Evolutionary conservation across 2,888 invertebrate genomes (phyloP), one percentile per base, ranked within the genome.

Genomic region (Phalangium opilio): DNA sequence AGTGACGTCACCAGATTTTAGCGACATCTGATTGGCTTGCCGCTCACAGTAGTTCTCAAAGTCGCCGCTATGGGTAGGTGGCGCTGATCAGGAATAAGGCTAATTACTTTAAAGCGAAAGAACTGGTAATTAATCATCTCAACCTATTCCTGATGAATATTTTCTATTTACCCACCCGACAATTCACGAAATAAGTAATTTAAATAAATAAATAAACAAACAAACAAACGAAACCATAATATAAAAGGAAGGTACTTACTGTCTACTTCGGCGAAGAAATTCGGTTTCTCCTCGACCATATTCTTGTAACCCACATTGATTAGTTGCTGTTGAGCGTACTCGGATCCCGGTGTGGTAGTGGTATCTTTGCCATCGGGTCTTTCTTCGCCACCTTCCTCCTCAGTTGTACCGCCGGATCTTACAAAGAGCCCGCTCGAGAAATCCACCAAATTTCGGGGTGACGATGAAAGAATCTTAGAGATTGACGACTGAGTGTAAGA

Each of bases 401-500:
- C 34, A 17, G 12, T 3, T 41, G 41, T 34, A 32, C 49, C 47
- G 18, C 44, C 44, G 41, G 45, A 46, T 27, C 27, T 27, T 27
- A 27, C 40, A 84, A 86, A 64, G 83, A 86, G 67, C 85, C 89
- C 89, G 64, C 86, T 83, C 70, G 90, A 86, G 73, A 91, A 84
- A 77, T 90, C 90, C 70, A 89, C 89, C 76, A 91, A 77, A 76
- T 85, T 85, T 73, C 86, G 85, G 65, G 86, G 86, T 65, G 86
- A 86, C 5, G 57, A 50, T 73, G 85, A 85, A 43, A 54, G 86
- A 57, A 86, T 86, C 75, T 86, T 86, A 60, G 85, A 85, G 73
- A 86, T 86, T 58, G 85, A 79, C 59, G 84, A 84, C 20, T 48
- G 38, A 10, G 49, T 48, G 11, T 38, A 34, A 44, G 48, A 54